These are phyloP conservation scores for Cariama cristata DNA, from an alignment of 2,113 vertebrate genomes.

Conservation along the genomic window DNA sequence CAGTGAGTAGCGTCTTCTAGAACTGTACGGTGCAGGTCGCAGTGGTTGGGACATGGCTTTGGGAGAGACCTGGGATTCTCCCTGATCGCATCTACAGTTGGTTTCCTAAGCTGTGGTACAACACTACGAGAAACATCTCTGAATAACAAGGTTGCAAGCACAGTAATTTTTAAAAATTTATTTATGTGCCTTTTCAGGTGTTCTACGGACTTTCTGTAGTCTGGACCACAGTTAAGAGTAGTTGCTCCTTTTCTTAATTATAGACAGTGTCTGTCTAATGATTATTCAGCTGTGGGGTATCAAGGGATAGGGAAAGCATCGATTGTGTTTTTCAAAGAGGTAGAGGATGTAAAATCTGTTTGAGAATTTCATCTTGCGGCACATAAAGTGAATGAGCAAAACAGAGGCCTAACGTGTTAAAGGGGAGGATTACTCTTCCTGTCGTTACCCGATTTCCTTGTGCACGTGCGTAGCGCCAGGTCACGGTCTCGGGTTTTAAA, in stretches of 20 bases:
- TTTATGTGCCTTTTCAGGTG: not conserved
- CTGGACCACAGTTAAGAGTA: not conserved
- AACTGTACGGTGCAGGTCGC: not conserved
- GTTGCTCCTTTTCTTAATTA: not conserved
- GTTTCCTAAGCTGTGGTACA: not conserved
- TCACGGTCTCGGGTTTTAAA: rapidly evolving
- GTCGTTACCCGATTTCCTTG: not conserved
- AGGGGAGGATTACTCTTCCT: not conserved
- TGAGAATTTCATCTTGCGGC: not conserved
- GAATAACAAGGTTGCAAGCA: not conserved
- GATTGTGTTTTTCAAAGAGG: not conserved
- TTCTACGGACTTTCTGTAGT: not conserved
- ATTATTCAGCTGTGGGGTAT: not conserved
- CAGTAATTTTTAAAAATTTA: not conserved
- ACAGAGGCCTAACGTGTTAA: not conserved
- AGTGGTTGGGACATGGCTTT: not conserved
- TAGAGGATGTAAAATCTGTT: not conserved
- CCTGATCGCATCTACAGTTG: rapidly evolving
- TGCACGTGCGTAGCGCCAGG: not conserved
- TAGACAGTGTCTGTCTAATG: not conserved
- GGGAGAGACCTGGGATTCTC: not conserved
- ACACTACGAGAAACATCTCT: not conserved
- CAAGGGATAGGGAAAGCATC: not conserved
- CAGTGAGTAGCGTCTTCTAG: not conserved
- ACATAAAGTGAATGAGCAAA: not conserved